Percentiles rank a stretch among this genome's conserved stretches.
Evolutionary conservation across 2,113 vertebrate species (phyloP).

Genomic region (Brienomyrus brachyistius): DNA sequence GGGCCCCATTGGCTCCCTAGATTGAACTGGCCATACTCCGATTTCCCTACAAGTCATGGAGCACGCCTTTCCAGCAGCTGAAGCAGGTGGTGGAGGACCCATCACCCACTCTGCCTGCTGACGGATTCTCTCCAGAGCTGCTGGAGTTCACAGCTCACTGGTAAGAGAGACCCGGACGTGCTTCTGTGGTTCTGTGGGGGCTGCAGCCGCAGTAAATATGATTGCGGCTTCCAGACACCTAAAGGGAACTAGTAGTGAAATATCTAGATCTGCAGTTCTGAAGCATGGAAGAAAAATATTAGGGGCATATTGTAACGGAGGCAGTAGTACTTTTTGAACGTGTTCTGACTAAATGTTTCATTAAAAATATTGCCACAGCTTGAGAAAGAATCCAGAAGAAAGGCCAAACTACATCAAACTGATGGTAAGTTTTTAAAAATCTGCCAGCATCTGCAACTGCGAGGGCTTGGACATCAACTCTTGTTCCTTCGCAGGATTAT

Average conservation of each 20-base stretch:
- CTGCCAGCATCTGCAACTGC: neutral
- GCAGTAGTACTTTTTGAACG: neutral
- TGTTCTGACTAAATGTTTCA: neutral
- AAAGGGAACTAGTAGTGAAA: neutral
- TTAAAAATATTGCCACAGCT: constrained; percentile 41
- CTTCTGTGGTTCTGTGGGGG: neutral
- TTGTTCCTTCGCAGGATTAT: constrained; percentile 55
- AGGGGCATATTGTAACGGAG: neutral
- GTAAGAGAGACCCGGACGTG: constrained; percentile 45
- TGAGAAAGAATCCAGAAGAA: constrained; percentile 67
- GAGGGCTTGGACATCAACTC: neutral
- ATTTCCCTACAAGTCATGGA: constrained; percentile 92
- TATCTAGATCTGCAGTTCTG: neutral
- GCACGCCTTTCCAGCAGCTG: constrained; percentile 93
- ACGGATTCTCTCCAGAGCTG: constrained; percentile 81
- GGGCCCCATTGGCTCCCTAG: constrained; percentile 44
- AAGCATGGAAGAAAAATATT: neutral
- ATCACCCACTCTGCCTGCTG: constrained; percentile 77
- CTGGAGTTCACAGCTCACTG: constrained; percentile 91
- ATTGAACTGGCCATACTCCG: constrained; percentile 88
- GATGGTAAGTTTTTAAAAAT: constrained; percentile 57
- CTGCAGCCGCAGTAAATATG: neutral
- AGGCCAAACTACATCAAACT: constrained; percentile 73
- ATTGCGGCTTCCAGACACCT: neutral
- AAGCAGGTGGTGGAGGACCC: constrained; percentile 96